A percentile compares a stretch with the other conserved stretches of the same genome.
Evolutionary conservation across 2,113 vertebrate genomes (phyloP).

Genomic region (Aegotheles bennettii): DNA sequence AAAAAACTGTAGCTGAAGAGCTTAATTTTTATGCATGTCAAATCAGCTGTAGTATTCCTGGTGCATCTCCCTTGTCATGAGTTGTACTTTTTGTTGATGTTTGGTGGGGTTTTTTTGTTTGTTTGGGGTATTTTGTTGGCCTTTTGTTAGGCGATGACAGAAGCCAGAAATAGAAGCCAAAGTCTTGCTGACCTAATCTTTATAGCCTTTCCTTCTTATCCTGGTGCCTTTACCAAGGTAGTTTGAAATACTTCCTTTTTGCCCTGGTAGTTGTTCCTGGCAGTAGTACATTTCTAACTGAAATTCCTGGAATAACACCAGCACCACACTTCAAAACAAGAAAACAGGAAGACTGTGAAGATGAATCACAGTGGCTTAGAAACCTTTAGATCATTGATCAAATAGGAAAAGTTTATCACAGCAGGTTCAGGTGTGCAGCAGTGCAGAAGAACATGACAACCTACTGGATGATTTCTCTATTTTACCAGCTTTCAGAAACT

Average conservation of each 20-base stretch:
- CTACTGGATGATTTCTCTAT: neutral
- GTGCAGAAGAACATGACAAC: slow-evolving; percentile 10
- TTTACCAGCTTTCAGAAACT: neutral
- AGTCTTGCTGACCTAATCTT: neutral
- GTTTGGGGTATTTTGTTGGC: neutral
- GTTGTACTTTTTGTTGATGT: neutral
- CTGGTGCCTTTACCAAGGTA: neutral
- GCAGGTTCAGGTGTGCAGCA: neutral
- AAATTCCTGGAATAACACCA: neutral
- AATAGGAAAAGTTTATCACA: neutral
- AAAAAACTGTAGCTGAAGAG: neutral
- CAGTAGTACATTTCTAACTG: neutral
- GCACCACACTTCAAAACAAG: neutral
- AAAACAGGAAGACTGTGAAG: neutral
- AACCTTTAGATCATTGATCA: neutral
- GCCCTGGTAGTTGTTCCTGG: neutral
- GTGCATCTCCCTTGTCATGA: neutral
- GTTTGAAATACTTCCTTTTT: neutral
- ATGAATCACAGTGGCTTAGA: neutral
- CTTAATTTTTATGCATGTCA: neutral
- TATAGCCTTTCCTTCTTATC: neutral
- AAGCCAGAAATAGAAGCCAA: neutral
- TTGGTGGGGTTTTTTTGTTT: neutral
- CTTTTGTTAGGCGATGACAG: neutral
- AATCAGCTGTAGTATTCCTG: neutral